phyloP scores from a whole-genome alignment of 1,140 invertebrate species.

The Spodoptera frugiperda region DNA sequence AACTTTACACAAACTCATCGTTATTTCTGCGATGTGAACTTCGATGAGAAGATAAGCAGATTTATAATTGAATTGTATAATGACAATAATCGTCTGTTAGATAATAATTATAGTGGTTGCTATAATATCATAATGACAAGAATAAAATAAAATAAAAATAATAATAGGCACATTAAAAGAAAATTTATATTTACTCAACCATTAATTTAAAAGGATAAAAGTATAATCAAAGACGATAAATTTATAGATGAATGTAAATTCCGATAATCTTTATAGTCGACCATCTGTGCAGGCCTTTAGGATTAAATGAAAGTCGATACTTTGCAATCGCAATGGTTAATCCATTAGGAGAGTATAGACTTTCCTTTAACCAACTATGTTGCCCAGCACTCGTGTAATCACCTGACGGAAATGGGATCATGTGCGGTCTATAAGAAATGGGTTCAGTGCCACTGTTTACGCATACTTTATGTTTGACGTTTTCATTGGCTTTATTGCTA shows the following conservation, averaged over 20 bases:
- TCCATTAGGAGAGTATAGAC: constrained; percentile 27
- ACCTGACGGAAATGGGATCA: constrained; percentile 29
- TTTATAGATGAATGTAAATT: background rate
- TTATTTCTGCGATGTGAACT: too few species aligned
- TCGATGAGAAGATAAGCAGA: too few species aligned
- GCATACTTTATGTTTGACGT: constrained; percentile 11
- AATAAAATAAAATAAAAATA: too few species aligned
- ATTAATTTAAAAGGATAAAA: too few species aligned
- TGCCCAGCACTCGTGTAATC: constrained; percentile 19
- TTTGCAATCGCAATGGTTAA: constrained; percentile 14
- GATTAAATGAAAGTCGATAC: constrained; percentile 20
- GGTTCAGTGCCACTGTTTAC: constrained; percentile 25
- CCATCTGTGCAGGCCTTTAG: background rate
- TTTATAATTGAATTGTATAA: too few species aligned
- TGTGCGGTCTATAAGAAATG: constrained; percentile 29
- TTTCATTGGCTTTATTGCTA: constrained; percentile 24
- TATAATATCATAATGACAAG: too few species aligned
- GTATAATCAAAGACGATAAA: background rate
- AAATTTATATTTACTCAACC: too few species aligned
- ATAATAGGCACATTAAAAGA: too few species aligned
- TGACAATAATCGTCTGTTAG: too few species aligned
- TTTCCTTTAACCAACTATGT: constrained; percentile 30
- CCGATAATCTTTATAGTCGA: background rate
- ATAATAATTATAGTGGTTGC: too few species aligned
- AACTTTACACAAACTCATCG: too few species aligned